These are phyloP conservation scores for Mormyrus lacerda DNA, from an alignment of 2,113 vertebrate species.

Conservation along the genomic window DNA sequence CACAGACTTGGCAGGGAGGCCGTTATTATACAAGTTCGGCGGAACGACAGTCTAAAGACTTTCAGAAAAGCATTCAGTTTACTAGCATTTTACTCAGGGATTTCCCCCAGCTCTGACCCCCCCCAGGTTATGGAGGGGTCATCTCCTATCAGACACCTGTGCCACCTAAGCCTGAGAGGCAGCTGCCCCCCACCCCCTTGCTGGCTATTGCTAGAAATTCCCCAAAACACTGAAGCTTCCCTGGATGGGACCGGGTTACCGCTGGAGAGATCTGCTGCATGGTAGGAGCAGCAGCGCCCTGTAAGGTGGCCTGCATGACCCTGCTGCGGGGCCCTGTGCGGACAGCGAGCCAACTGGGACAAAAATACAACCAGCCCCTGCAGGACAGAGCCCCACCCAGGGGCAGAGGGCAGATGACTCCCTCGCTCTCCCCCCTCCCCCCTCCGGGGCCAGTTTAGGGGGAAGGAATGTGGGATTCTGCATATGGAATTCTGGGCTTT, in stretches of 20 bases:
- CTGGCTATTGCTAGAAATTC: background rate
- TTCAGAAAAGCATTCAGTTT: background rate
- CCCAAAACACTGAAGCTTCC: background rate
- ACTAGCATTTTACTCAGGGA: background rate
- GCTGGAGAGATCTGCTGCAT: background rate
- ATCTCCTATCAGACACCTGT: background rate
- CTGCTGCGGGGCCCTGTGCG: conserved; percentile 32
- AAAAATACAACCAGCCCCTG: background rate
- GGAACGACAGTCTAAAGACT: background rate
- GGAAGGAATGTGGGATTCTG: conserved; percentile 14
- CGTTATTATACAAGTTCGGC: background rate
- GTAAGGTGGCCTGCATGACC: conserved; percentile 26
- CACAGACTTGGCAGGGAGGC: background rate
- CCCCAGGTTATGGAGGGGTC: background rate
- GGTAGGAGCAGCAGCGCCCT: conserved; percentile 26
- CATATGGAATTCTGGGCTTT: conserved; percentile 28
- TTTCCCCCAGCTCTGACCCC: background rate
- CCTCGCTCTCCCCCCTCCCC: background rate
- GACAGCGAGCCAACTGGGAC: background rate
- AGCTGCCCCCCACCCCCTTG: too few relatives aligned
- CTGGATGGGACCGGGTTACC: background rate
- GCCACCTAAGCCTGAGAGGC: background rate
- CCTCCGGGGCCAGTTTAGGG: background rate
- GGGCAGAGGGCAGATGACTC: background rate
- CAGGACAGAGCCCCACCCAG: background rate